These are phyloP conservation scores for Ctenoplectra terminalis DNA, from an alignment of 1,140 invertebrate species.

Conservation along the genomic window DNA sequence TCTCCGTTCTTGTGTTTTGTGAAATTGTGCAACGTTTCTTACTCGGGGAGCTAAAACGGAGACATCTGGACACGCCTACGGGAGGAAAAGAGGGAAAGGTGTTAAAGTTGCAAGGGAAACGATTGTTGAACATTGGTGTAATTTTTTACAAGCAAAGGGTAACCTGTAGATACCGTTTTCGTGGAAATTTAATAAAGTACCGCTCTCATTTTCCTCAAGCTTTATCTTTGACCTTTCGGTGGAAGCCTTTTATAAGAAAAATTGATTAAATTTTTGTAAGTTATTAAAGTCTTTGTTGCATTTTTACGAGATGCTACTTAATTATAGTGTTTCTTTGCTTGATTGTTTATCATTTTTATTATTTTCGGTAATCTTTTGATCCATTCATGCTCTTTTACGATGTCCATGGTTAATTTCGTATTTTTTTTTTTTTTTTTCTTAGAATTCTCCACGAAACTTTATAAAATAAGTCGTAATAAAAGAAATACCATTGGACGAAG, in stretches of 20 bases:
- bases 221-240: neutral
- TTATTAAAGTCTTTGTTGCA: neutral
- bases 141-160: neutral
- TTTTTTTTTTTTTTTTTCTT: no score
- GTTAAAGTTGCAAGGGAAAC: neutral
- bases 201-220: neutral
- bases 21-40: neutral
- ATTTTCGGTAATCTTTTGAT: no score
- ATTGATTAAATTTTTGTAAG: neutral
- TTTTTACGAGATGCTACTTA: no score
- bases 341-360: no score
- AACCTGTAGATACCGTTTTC: neutral
- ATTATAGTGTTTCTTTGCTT: no score
- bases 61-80: neutral
- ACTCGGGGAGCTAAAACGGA: neutral
- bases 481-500: no score
- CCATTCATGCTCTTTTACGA: no score
- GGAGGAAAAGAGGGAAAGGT: neutral
- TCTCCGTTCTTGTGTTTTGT: neutral
- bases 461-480: no score
- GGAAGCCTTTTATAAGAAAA: neutral
- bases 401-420: no score
- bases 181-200: constrained; percentile 1
- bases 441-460: no score
- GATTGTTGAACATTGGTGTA: neutral